Evolutionary conservation across 2,113 vertebrate genomes (phyloP).

Genomic region (Propithecus coquereli): DNA sequence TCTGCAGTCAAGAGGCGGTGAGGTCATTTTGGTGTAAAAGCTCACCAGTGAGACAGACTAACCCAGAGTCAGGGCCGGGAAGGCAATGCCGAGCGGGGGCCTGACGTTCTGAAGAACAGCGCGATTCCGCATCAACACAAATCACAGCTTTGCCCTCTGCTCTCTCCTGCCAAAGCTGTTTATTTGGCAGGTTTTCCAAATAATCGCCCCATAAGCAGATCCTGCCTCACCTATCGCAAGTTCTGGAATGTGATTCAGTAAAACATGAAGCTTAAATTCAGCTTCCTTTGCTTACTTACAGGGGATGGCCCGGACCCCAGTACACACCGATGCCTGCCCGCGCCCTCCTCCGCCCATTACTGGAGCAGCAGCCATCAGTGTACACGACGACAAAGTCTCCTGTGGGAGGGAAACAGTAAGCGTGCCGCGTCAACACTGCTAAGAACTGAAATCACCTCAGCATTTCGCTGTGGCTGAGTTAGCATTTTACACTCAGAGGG

Average conservation of each 20-base stretch:
- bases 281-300: slow-evolving; percentile 84
- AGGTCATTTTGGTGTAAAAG: neutral
- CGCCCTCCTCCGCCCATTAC: slow-evolving; percentile 86
- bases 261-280: neutral
- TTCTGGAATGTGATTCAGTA: rapidly evolving
- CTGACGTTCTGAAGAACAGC: too few species aligned
- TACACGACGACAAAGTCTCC: slow-evolving; percentile 93
- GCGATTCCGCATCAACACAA: rapidly evolving
- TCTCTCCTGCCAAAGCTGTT: rapidly evolving
- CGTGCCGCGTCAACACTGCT: rapidly evolving
- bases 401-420: slow-evolving; percentile 60
- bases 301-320: slow-evolving; percentile 91
- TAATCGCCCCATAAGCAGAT: too few species aligned
- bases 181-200: neutral
- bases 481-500: neutral
- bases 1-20: neutral
- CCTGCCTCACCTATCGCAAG: rapidly evolving
- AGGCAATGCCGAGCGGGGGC: neutral
- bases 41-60: neutral
- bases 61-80: neutral
- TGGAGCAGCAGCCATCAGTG: slow-evolving; percentile 93
- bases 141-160: neutral
- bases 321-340: slow-evolving; percentile 96
- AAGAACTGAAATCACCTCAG: neutral
- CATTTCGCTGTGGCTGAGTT: rapidly evolving